Evolutionary conservation across 1,140 invertebrate genomes (phyloP).

Genomic region (Eupristina koningsbergeri): DNA sequence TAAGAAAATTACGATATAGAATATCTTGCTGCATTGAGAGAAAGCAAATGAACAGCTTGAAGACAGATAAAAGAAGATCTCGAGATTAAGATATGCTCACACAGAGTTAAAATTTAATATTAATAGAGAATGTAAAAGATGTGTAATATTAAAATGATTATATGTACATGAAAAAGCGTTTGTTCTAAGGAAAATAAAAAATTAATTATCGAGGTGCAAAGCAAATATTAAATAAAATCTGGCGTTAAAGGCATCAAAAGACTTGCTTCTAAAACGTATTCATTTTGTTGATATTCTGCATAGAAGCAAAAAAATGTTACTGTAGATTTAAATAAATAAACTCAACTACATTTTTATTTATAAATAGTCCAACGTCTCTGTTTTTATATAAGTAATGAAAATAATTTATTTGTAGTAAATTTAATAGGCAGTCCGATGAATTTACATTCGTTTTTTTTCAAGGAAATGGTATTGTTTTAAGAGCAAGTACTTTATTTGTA

Average conservation of each 20-base stretch:
- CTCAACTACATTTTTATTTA: background rate
- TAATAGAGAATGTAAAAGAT: constrained; percentile 47
- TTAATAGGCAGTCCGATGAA: background rate
- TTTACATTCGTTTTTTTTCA: constrained; percentile 21
- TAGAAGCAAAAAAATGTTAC: background rate
- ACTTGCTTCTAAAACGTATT: constrained; percentile 45
- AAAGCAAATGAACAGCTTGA: constrained; percentile 23
- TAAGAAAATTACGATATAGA: constrained; percentile 30
- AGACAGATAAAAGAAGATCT: constrained; percentile 5
- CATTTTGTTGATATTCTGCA: constrained; percentile 27
- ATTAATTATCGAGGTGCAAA: constrained; percentile 12
- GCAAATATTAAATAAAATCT: constrained; percentile 29
- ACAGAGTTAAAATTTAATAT: constrained; percentile 42
- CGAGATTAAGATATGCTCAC: background rate
- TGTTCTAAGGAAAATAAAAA: constrained; percentile 43
- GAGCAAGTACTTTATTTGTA: constrained; percentile 37
- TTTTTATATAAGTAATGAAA: constrained; percentile 17
- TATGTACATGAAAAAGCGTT: constrained; percentile 50
- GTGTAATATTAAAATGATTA: constrained; percentile 52
- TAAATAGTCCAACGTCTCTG: constrained; percentile 13
- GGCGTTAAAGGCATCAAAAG: constrained; percentile 9
- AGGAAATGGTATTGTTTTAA: constrained; percentile 34
- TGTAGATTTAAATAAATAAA: background rate
- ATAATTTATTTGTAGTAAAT: constrained; percentile 6
- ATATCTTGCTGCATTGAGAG: constrained; percentile 21